Evolutionary conservation across 2,888 invertebrate species (phyloP), one percentile per base, ranked within the genome.

Genomic region (Machimus rusticus): DNA sequence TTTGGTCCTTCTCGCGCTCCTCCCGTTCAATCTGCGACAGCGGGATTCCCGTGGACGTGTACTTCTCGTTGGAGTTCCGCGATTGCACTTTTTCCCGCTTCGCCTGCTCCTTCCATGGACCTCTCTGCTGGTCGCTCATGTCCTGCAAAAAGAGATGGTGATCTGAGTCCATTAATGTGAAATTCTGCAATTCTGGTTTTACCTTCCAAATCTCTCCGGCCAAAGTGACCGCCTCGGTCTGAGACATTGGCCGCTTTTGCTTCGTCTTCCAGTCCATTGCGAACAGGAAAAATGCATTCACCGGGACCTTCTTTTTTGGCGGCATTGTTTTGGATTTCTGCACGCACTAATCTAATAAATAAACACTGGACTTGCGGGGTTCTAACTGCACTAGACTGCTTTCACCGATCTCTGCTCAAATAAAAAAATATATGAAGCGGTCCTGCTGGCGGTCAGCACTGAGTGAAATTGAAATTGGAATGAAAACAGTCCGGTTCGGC

Each of bases 141-240:
- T 86, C 23, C 78, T 77, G 23, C 8, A 28, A 57, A 8, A n/a
- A 51, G 34, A 51, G 14, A 16, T 46, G 9, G 2, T 12, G 4
- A 34, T 34, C 6, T 39, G 12, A 12, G 12, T 39, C 39, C 12
- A 2, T 39, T 1, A 39, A 39, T 39, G 1, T 39, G 12, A 39
- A 39, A 39, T 39, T 39, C 39, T 39, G 12, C 39, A 39, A 39
- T 39, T 39, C 8, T 37, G 8, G 2, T 14, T n/a, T 88, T 89
- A 92, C 92, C 51, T 88, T 88, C 92, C 92, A 92, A 2, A 91
- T 79, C 4, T 87, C 88, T 0, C 91, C 92, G 1, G 90, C 87
- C 0, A 34, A 0, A 0, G 90, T 0, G 3, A 85, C 88, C 87
- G 0, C 86, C 37, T 16, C 51, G n/a, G 9, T 14, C n/a, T 85